phyloP scores from a whole-genome alignment of 2,113 vertebrate genomes.

The Murina feae region DNA sequence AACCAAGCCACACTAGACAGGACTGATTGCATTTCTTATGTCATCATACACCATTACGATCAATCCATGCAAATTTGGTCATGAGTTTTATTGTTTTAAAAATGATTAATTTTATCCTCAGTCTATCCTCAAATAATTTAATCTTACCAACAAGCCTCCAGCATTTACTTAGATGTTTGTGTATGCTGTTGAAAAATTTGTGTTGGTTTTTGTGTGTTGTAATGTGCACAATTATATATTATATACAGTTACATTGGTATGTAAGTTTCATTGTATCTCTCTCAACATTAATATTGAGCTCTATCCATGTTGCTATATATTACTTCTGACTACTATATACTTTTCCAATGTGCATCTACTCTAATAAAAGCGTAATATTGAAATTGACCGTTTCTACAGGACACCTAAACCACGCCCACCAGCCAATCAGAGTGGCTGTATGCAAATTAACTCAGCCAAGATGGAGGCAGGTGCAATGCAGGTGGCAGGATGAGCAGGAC shows the following conservation, averaged over 20 bases:
- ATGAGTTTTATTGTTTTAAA: background rate
- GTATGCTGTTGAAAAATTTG: background rate
- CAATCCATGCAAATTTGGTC: background rate
- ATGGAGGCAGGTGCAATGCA: no score
- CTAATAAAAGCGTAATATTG: no score
- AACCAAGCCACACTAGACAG: no score
- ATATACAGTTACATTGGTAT: background rate
- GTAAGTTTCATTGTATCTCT: slow-evolving; percentile 19
- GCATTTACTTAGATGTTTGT: background rate
- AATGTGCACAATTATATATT: background rate
- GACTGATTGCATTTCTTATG: background rate
- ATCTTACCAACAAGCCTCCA: background rate
- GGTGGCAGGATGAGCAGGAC: no score
- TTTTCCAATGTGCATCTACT: background rate
- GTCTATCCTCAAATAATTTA: background rate
- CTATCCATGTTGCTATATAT: background rate
- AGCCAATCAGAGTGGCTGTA: no score
- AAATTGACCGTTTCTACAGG: no score
- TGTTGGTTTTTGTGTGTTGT: background rate
- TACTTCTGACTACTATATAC: background rate
- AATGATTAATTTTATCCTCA: background rate
- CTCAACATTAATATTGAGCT: background rate
- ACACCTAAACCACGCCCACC: no score
- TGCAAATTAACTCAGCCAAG: no score
- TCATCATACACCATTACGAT: background rate